phyloP scores from a whole-genome alignment of 1,140 invertebrate genomes.

The Calliphora vicina region DNA sequence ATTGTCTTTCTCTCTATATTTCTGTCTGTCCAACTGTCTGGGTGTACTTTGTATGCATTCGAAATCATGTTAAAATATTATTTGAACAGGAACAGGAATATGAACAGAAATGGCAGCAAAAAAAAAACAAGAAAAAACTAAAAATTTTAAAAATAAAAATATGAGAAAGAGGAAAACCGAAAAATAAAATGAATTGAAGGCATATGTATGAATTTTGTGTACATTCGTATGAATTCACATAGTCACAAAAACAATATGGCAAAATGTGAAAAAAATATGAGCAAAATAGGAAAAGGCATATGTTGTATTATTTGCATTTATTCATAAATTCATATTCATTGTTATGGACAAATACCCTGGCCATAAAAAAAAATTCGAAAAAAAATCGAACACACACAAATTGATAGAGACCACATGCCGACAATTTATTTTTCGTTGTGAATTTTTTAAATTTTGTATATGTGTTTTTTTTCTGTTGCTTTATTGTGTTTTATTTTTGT shows the following conservation, averaged over 20 bases:
- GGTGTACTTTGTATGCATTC: background rate
- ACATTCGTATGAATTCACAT: background rate
- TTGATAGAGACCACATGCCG: background rate
- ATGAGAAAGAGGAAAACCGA: too few relatives aligned
- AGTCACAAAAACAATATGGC: too few relatives aligned
- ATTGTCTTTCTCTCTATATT: background rate
- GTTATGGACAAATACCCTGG: background rate
- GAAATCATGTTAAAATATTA: slow-evolving; percentile 8
- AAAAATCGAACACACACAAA: background rate
- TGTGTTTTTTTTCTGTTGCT: background rate
- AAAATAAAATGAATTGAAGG: background rate
- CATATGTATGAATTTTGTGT: background rate
- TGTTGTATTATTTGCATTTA: background rate
- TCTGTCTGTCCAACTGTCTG: background rate
- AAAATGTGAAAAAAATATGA: background rate
- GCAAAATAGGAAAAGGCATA: background rate
- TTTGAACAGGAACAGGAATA: background rate
- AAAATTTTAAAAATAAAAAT: background rate
- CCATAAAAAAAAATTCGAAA: background rate
- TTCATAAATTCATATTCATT: slow-evolving; percentile 3
- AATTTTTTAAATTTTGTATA: background rate
- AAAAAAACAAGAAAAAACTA: background rate
- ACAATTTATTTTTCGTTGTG: background rate
- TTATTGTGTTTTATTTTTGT: background rate
- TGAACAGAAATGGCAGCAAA: background rate